phyloP scores from a whole-genome alignment of 2,113 vertebrate species.

The Carlito syrichta region DNA sequence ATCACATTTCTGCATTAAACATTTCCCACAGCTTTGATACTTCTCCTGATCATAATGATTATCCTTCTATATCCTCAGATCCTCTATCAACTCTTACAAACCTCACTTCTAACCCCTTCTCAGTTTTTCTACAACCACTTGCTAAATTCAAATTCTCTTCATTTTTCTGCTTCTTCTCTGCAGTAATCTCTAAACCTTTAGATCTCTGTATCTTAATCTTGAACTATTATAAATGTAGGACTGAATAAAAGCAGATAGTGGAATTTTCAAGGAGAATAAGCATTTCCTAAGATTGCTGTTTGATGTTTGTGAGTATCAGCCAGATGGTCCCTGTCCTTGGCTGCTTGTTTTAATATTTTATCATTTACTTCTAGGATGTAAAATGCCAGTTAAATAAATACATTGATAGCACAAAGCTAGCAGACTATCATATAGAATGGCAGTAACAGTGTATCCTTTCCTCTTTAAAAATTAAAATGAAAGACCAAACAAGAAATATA shows the following conservation, averaged over 20 bases:
- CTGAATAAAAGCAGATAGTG: background rate
- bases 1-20: background rate
- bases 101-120: background rate
- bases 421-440: background rate
- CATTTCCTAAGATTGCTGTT: background rate
- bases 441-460: background rate
- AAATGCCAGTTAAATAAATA: background rate
- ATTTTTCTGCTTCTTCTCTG: background rate
- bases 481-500: background rate
- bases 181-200: background rate
- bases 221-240: background rate
- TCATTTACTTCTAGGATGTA: background rate
- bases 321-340: background rate
- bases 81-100: too few relatives aligned
- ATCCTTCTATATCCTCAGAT: background rate
- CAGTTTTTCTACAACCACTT: background rate
- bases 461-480: background rate
- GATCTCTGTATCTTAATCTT: background rate
- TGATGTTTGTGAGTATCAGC: background rate
- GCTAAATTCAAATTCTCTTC: background rate
- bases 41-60: accelerated
- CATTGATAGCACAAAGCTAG: background rate
- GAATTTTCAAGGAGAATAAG: background rate
- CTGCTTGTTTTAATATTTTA: background rate
- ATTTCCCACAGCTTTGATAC: background rate